Conservation (phyloP, 2,888 invertebrate species). For the Xylophagus ater region DNA sequence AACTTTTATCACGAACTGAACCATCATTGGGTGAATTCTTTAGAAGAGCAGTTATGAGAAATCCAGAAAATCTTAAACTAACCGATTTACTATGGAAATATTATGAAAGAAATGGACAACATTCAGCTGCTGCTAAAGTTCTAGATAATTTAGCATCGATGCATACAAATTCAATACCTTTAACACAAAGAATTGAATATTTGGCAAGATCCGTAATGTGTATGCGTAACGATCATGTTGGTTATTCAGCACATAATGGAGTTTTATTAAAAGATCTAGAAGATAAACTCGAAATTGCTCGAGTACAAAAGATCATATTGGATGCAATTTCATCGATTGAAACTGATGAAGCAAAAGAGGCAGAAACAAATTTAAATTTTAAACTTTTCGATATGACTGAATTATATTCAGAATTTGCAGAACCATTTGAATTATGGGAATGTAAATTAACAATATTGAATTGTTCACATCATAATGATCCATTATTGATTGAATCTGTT, state of each 20-base stretch:
- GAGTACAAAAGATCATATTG: slow-evolving; percentile 63
- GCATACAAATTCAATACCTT: slow-evolving; percentile 56
- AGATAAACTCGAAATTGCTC: slow-evolving; percentile 83
- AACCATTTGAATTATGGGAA: slow-evolving; percentile 81
- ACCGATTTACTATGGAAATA: slow-evolving; percentile 91
- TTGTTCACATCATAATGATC: slow-evolving; percentile 87
- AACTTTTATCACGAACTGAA: slow-evolving; percentile 48
- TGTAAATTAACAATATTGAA: slow-evolving; percentile 91
- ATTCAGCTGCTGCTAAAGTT: slow-evolving; percentile 83
- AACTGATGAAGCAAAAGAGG: slow-evolving; percentile 47
- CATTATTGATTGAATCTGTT: slow-evolving; percentile 74
- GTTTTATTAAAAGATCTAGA: slow-evolving; percentile 79
- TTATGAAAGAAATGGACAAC: slow-evolving; percentile 86
- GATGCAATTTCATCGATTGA: slow-evolving; percentile 47
- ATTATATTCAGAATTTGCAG: slow-evolving; percentile 87
- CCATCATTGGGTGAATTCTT: slow-evolving; percentile 38
- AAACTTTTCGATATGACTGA: slow-evolving; percentile 79
- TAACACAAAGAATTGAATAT: slow-evolving; percentile 78
- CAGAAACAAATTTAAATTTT: slow-evolving; percentile 62
- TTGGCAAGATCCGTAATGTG: slow-evolving; percentile 90
- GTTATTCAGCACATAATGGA: slow-evolving; percentile 58
- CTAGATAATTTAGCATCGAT: slow-evolving; percentile 66
- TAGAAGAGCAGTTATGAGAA: slow-evolving; percentile 38
- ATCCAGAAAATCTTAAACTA: slow-evolving; percentile 48
- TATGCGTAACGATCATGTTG: slow-evolving; percentile 76